Evolutionary conservation across 2,113 vertebrate species (phyloP).

Genomic region (Excalfactoria chinensis): DNA sequence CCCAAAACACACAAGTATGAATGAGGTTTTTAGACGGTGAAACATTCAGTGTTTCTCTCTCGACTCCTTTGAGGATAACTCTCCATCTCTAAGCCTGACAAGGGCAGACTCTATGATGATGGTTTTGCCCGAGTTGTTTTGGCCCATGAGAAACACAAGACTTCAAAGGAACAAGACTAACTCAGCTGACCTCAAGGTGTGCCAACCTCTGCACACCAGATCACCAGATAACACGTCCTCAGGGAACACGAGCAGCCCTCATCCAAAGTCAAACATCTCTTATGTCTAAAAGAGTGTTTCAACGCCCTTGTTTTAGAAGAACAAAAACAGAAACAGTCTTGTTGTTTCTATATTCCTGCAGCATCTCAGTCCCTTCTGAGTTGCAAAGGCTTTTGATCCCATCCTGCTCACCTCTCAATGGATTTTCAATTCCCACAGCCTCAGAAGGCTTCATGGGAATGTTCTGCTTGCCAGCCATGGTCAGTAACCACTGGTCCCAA

Average conservation of each 20-base stretch:
- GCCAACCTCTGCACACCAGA: not conserved
- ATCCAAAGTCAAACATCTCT: not conserved
- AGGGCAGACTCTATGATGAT: not conserved
- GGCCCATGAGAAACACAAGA: not conserved
- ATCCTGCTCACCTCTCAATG: not conserved
- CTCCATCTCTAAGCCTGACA: not conserved
- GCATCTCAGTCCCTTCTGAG: not conserved
- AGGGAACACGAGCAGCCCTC: not conserved
- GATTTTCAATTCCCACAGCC: not conserved
- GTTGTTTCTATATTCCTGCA: not conserved
- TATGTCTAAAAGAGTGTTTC: not conserved
- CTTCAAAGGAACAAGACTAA: not conserved
- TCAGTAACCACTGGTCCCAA: not conserved
- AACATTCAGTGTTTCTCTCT: not conserved
- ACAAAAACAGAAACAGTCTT: not conserved
- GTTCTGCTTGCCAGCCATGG: not conserved
- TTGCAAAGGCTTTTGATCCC: not conserved
- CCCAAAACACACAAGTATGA: not conserved
- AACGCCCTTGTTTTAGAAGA: not conserved
- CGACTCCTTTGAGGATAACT: accelerated
- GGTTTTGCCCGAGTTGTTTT: not conserved
- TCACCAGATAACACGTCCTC: not conserved
- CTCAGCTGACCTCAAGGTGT: not conserved
- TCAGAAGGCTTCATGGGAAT: not conserved
- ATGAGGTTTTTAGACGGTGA: not conserved